Evolutionary conservation across 2,888 invertebrate species (phyloP), one percentile per base, ranked within the genome.

Genomic region (Caenorhabditis wallacei): DNA sequence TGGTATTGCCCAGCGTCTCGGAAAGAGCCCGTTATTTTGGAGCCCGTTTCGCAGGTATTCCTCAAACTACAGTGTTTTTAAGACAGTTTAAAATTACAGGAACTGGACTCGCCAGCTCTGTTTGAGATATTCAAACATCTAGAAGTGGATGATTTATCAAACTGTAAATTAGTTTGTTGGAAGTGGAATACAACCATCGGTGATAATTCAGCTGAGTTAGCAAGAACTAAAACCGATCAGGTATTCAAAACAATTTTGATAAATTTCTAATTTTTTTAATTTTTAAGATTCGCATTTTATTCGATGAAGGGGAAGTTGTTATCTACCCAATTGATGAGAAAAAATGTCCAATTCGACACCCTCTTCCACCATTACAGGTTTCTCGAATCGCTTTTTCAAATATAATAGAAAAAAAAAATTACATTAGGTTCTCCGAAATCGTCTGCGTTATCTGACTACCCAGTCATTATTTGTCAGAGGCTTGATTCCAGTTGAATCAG

Each of bases 241-340:
- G 89, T 89, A 61, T n/a, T n/a, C n/a, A n/a, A n/a, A n/a, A n/a
- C n/a, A n/a, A n/a, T n/a, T n/a, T n/a, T n/a, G n/a, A n/a, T n/a
- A n/a, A n/a, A n/a, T n/a, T n/a, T n/a, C n/a, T 59, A 40, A 40
- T 20, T 18, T n/a, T 16, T 30, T 20, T 4, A 82, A 30, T 5
- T 5, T 30, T 5, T 30, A 5, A 89, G 89, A 84, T 89, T 30
- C 87, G 88, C 11, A 72, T 89, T 16, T 68, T 89, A 3, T 89
- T 89, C 57, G 89, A 89, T 53, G 89, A 89, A 78, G 89, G 89
- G 5, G 88, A 89, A 80, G 78, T 89, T 8, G 82, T 89, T 0
- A 64, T 89, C 10, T 87, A 86, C 53, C 87, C 89, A 0, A 61
- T 87, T 8, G 89, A 89, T 48, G 87, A 88, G 61, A 84, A 84